Evolutionary conservation across 2,797 vertebrate genomes (phyloP).

Genomic region (Myoxocephalus aenaeus): DNA sequence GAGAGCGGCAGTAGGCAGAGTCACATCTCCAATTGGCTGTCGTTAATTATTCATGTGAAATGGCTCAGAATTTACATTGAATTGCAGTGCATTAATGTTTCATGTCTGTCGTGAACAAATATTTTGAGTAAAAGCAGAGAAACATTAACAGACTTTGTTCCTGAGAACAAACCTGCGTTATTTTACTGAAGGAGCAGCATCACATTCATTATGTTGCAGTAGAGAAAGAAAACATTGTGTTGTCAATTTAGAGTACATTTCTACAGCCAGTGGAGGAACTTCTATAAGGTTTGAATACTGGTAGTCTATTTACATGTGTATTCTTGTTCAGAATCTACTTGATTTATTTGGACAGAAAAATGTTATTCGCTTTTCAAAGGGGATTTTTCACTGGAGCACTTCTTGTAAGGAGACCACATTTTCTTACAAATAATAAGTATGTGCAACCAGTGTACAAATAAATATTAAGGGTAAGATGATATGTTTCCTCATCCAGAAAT

Average conservation of each 20-base stretch:
- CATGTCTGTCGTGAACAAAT: conserved; percentile 24
- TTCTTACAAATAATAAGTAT: neutral
- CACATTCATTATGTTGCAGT: conserved; percentile 9
- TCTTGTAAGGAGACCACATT: neutral
- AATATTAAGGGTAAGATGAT: neutral
- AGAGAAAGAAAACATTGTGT: neutral
- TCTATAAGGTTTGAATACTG: neutral
- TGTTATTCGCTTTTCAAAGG: too few relatives aligned
- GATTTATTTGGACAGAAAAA: too few relatives aligned
- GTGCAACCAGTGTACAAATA: neutral
- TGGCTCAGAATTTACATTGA: conserved; percentile 38
- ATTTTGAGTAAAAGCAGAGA: conserved; percentile 20
- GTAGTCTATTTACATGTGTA: neutral
- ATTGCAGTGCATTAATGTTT: conserved; percentile 49
- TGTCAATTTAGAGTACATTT: neutral
- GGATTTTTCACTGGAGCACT: neutral
- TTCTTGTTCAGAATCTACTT: too few relatives aligned
- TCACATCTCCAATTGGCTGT: conserved; percentile 31
- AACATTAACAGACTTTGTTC: conserved; percentile 5
- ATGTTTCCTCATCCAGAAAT: neutral
- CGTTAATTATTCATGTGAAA: conserved; percentile 58
- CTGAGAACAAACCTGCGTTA: neutral
- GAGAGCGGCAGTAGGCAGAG: conserved; percentile 20
- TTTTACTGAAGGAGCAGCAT: conserved; percentile 20
- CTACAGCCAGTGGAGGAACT: neutral